Evolutionary conservation across 2,797 vertebrate species (phyloP), one percentile per base, ranked within the genome.

Genomic region (Aplochiton taeniatus): DNA sequence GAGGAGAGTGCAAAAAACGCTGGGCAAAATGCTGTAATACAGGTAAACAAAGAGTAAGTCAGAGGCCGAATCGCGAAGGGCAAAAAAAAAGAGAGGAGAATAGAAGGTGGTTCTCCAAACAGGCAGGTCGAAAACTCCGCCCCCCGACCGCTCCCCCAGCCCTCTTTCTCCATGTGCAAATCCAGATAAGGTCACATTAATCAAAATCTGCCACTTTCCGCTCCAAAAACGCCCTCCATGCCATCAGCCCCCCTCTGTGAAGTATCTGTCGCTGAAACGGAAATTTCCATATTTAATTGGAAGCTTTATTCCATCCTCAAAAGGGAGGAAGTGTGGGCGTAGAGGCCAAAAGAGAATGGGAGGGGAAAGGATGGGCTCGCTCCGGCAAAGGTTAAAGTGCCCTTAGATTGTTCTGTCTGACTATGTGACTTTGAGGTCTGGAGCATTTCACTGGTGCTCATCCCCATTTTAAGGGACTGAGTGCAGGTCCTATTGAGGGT

Each of bases 251-350:
- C 90, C 91, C 81, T 83, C 86, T 88, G 86, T 84, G 93, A 85
- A 86, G 88, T 63, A 89, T 93, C 95, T 94, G 92, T 92, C 95
- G 94, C 93, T 88, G 90, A 91, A 94, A 94, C 91, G 90, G 90
- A 94, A 94, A 96, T 97, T 95, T 96, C 93, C 92, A 95, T 94
- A 80, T 96, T 94, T 97, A 96, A 96, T 96, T 95, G 94, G 93
- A 90, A 93, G 93, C 91, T 93, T 95, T 95, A 91, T 94, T 89
- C 95, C 95, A 94, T 89, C 83, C 75, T 66, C 60, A 72, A 80
- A 55, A 79, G 92, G 91, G 90, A 92, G 91, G 90, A 88, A 87
- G 83, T 89, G 92, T 92, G 93, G 92, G 93, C 92, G 91, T 90
- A 84, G 70, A 90, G 88, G 90, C 91, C 89, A 83, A 89, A 88